Base-by-base conservation (phyloP, 2,888 invertebrate species). In the Xylophagus ater region DNA sequence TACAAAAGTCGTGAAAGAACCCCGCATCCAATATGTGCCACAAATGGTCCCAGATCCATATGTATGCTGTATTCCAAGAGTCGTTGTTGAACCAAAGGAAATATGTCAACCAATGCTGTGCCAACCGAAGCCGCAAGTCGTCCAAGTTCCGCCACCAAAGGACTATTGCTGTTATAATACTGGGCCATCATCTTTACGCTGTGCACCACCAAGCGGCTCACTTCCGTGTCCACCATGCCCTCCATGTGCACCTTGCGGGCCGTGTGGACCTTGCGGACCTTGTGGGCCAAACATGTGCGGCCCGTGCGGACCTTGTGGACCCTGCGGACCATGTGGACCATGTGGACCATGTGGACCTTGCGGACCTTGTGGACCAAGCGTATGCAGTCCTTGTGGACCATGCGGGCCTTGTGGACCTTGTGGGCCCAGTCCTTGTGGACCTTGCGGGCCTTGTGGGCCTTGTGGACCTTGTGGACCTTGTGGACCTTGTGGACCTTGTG, bases 111-210 rank as follows among this genome's bases (percentile, higher is more conserved):
- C 39, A 13, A 19, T 43, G 24, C 13, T 43, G 2, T 43, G 40
- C 18, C 43, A 43, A 18, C 43, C 43, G 1, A 43, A 43, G 26
- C 40, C 43, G 4, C 43, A 43, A 24, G 21, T 40, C n/a, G 13
- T 43, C 19, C 37, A 43, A 28, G 40, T 43, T 30, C 43, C 43
- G 3, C 23, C 25, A 9, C 29, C 43, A 3, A 13, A 32, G 17
- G 39, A 33, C 17, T 43, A 29, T 23, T 37, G 37, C 15, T 29
- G 29, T 29, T 37, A 37, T 15, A 30, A 29, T 12, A 30, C 37
- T 15, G 37, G 37, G 8, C 37, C 37, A 6, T 30, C 29, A 30
- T 29, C 37, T 3, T 24, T 37, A 12, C 30, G 30, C 9, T 29
- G 37, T 29, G 19, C 26, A 4, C 35, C 24, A 9, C 35, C 35